Base-by-base conservation (phyloP, 2,113 vertebrate species). In the Chitala chitala region DNA sequence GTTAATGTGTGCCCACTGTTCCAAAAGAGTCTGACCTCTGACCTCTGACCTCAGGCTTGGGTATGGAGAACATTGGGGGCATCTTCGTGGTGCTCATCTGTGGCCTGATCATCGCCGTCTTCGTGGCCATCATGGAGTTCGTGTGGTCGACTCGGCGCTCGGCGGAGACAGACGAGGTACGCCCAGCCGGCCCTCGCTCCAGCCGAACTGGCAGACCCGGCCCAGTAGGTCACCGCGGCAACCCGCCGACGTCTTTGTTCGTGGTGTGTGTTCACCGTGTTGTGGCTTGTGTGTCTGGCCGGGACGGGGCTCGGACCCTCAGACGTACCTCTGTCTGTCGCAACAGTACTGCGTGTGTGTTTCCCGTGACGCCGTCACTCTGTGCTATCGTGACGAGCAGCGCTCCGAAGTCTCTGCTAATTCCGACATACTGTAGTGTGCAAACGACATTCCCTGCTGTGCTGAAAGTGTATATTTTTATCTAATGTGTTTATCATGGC, bases 11-110 rank as follows among this genome's bases (percentile, higher is more conserved):
- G n/a, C n/a, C n/a, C n/a, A n/a, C 13, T 63, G 55, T 48, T 20
- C 22, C 36, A 42, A 46, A 44, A n/a, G n/a, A n/a, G n/a, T 72
- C n/a, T 46, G 40, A 29, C 64, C 3, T 58, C 1, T 7, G 9
- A 7, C 46, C 1, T 29, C 3, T 48, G 33, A 4, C 13, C 66
- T 55, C 80, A 91, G 90, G 89, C 51, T 78, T 96, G 59, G 94
- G 94, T 33, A 95, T 96, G 94, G 94, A 95, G 85, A 96, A 96
- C 81, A 96, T 96, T 0, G 94, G 94, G 0, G 94, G 94, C 22
- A 96, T 96, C 69, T 96, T 96, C 9, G 94, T 96, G 46, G 94
- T 96, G 59, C 88, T 96, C 71, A 94, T 96, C 84, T 96, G 94
- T 2, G 94, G 94, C 33, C 92, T 96, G 76, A 94, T 96, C 84